Evolutionary conservation across 2,888 invertebrate genomes (phyloP).

Genomic region (Calameuta idolon): DNA sequence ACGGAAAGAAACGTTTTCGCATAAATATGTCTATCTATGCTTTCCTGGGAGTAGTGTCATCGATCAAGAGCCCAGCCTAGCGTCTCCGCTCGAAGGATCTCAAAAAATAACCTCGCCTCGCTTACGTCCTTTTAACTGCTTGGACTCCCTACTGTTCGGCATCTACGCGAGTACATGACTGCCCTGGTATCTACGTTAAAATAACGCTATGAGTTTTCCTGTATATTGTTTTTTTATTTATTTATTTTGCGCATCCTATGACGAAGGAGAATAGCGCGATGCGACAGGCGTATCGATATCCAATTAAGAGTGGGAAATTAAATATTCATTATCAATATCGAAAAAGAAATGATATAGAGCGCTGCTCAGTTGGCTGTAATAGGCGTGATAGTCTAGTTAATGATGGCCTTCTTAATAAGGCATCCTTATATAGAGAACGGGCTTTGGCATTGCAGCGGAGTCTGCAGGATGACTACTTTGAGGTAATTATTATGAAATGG

Average conservation of each 20-base stretch:
- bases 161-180: not conserved
- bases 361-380: conserved; percentile 42
- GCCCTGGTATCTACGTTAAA: not conserved
- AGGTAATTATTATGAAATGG: conserved; percentile 57
- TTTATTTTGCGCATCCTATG: not conserved
- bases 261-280: not conserved
- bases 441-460: conserved; percentile 9
- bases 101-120: not conserved
- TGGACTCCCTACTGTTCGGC: not conserved
- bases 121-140: not conserved
- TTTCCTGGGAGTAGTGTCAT: not conserved
- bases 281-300: conserved; percentile 16
- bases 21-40: not conserved
- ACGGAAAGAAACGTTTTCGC: not conserved
- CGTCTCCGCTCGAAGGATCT: not conserved
- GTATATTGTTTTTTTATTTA: not conserved
- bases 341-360: conserved; percentile 43
- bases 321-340: conserved; percentile 60
- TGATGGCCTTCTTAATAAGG: conserved; percentile 62
- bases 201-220: not conserved
- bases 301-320: conserved; percentile 54
- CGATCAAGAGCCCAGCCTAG: not conserved
- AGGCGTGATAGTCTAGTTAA: conserved; percentile 58
- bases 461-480: conserved; percentile 21
- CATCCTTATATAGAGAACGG: conserved; percentile 44